Conservation (phyloP, 2,113 vertebrate genomes). For the Xiphophorus hellerii region DNA sequence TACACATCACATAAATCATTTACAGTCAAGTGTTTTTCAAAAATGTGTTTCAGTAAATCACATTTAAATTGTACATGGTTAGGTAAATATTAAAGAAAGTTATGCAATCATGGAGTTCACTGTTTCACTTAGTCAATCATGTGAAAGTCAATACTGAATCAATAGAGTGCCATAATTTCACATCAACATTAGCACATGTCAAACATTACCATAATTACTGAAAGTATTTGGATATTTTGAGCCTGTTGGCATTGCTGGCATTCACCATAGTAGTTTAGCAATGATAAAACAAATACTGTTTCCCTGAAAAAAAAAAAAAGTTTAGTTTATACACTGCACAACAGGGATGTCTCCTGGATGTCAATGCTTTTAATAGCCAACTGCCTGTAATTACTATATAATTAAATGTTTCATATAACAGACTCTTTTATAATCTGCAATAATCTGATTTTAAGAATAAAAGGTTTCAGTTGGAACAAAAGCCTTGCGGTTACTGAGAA, state of each 20-base stretch:
- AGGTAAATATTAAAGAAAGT: not conserved
- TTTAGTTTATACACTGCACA: too few relatives aligned
- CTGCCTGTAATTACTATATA: too few relatives aligned
- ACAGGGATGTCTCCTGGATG: too few relatives aligned
- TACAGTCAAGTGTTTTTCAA: not conserved
- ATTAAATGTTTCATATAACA: too few relatives aligned
- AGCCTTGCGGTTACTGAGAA: too few relatives aligned
- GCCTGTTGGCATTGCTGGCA: slow-evolving; percentile 23
- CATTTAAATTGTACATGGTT: not conserved
- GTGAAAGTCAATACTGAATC: slow-evolving; percentile 49
- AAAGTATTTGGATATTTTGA: not conserved
- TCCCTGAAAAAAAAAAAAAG: not conserved
- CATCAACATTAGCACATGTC: slow-evolving; percentile 43
- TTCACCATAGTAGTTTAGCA: slow-evolving; percentile 3
- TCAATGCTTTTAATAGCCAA: too few relatives aligned
- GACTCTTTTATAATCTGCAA: too few relatives aligned
- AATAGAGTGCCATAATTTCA: slow-evolving; percentile 36
- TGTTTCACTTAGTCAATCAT: slow-evolving; percentile 47
- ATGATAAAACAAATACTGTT: not conserved
- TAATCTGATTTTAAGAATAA: too few relatives aligned
- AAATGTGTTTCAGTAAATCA: not conserved
- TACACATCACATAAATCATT: not conserved
- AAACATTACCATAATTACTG: slow-evolving; percentile 45
- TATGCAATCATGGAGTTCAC: slow-evolving; percentile 32
- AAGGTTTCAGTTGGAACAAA: too few relatives aligned